Evolutionary conservation across 2,888 invertebrate genomes (phyloP).

Genomic region (Drosophila meridiana): DNA sequence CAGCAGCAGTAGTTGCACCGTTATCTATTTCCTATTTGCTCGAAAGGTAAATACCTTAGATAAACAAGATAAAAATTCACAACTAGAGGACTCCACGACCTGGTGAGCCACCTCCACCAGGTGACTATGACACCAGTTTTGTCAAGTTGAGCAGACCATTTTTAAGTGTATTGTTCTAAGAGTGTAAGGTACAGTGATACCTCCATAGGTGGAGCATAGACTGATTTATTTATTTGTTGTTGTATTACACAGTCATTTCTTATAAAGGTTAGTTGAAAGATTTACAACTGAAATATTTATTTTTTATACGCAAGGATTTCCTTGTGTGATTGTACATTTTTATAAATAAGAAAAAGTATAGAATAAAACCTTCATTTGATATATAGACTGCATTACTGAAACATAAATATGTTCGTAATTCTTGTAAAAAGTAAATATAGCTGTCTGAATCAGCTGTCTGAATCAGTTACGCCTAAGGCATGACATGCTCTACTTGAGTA

Average conservation of each 20-base stretch:
- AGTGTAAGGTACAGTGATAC: neutral
- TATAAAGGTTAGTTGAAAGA: too few species aligned
- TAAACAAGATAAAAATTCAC: conserved; percentile 18
- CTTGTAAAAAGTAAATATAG: too few species aligned
- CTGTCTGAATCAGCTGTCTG: too few species aligned
- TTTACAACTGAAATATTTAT: too few species aligned
- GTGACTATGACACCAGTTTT: conserved; percentile 6
- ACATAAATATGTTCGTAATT: too few species aligned
- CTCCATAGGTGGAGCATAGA: neutral
- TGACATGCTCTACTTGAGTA: neutral
- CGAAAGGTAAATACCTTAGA: neutral
- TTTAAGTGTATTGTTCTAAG: neutral
- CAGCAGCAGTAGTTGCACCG: conserved; percentile 25
- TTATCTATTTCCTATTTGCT: conserved; percentile 36
- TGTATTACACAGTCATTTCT: too few species aligned
- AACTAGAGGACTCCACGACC: neutral
- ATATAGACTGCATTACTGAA: neutral
- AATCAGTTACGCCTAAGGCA: too few species aligned
- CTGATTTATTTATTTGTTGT: too few species aligned
- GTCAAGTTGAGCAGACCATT: neutral
- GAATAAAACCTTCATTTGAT: too few species aligned
- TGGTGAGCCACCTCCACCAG: neutral
- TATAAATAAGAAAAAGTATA: too few species aligned
- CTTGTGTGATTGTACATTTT: too few species aligned
- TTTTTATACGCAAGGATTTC: too few species aligned